phyloP scores from a whole-genome alignment of 2,113 vertebrate species.

The Thinocorus orbignyianus region DNA sequence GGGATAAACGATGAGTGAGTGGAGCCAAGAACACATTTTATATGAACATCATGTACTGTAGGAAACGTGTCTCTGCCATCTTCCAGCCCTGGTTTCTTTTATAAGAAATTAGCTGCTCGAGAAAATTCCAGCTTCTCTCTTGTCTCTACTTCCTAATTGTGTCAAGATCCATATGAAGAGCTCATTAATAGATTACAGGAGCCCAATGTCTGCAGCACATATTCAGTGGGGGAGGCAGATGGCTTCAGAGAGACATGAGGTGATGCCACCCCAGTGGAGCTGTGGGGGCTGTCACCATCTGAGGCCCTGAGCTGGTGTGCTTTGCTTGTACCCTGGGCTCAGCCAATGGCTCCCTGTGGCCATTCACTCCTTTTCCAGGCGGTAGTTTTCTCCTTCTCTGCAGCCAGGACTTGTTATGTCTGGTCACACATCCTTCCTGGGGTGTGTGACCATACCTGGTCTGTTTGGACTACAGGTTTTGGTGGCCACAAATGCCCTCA shows the following conservation, averaged over 20 bases:
- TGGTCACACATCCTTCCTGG: not conserved
- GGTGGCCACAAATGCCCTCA: fast-evolving
- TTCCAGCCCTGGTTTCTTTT: constrained; percentile 21
- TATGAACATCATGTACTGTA: constrained; percentile 52
- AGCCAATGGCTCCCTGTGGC: fast-evolving
- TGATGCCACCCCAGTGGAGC: not conserved
- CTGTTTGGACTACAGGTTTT: not conserved
- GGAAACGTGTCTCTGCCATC: not conserved
- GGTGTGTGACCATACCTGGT: fast-evolving
- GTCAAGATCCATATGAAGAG: not conserved
- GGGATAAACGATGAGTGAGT: not conserved
- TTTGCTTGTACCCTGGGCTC: not conserved
- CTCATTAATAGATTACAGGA: not conserved
- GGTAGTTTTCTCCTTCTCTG: not conserved
- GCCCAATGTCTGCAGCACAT: not conserved
- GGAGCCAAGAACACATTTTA: constrained; percentile 57
- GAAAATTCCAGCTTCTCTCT: not conserved
- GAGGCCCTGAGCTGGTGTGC: fast-evolving
- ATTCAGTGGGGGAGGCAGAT: not conserved
- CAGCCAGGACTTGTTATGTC: not conserved
- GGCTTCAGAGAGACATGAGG: not conserved
- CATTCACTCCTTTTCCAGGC: not conserved
- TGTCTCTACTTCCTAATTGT: constrained; percentile 1
- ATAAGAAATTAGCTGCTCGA: not conserved
- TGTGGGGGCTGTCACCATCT: not conserved